phyloP scores from a whole-genome alignment of 2,797 vertebrate genomes.

The Anguilla marmorata region DNA sequence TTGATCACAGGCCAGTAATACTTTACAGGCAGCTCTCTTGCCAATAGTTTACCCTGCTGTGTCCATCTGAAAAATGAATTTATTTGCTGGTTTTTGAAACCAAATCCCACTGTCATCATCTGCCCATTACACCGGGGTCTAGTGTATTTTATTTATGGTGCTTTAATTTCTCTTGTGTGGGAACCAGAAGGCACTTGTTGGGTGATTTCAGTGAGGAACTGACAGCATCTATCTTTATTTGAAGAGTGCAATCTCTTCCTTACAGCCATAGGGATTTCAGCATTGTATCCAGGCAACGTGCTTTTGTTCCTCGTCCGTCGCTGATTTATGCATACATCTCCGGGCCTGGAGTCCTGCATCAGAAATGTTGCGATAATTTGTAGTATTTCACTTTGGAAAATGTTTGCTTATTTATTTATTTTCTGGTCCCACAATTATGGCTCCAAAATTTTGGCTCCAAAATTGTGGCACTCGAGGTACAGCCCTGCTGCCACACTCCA shows the following conservation, averaged over 20 bases:
- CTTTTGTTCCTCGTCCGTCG: neutral
- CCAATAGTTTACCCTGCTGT: neutral
- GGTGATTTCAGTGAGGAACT: conserved; percentile 24
- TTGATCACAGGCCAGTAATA: conserved; percentile 2
- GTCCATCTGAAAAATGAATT: conserved; percentile 32
- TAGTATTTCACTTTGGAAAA: neutral
- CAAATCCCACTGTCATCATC: conserved; percentile 31
- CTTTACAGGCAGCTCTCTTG: neutral
- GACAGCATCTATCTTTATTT: conserved; percentile 23
- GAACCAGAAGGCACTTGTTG: conserved; percentile 23
- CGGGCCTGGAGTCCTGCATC: neutral
- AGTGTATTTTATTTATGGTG: conserved; percentile 34
- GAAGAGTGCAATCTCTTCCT: conserved; percentile 32
- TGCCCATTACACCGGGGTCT: neutral
- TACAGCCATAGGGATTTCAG: conserved; percentile 31
- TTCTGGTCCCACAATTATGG: neutral
- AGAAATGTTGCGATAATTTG: conserved; percentile 4
- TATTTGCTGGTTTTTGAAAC: conserved; percentile 18
- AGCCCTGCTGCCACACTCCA: neutral
- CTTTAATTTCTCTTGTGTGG: neutral
- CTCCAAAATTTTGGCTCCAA: neutral
- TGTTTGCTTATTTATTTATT: neutral
- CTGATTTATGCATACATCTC: neutral
- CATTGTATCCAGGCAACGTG: conserved; percentile 27
- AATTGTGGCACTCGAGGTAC: neutral